phyloP scores from a whole-genome alignment of 2,113 vertebrate genomes.

The Poecilia latipinna region DNA sequence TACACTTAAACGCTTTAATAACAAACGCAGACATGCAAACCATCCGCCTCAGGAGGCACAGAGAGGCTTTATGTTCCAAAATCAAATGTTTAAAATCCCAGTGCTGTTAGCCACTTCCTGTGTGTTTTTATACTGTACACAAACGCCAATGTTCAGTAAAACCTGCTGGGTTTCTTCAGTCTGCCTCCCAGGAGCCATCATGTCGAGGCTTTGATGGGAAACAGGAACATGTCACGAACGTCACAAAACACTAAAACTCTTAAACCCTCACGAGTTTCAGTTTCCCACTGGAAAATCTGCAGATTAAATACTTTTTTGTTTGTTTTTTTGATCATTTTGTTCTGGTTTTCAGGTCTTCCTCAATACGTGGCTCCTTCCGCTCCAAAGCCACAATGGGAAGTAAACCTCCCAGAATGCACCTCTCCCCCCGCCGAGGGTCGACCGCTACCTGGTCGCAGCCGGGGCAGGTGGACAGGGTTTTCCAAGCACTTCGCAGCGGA shows the following conservation, averaged over 20 bases:
- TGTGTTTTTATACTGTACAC: neutral
- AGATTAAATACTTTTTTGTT: neutral
- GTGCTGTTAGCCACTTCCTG: neutral
- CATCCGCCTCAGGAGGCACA: too few relatives aligned
- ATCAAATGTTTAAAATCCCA: neutral
- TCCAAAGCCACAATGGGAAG: conserved; percentile 73
- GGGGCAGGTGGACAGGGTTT: conserved; percentile 90
- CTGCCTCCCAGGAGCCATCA: neutral
- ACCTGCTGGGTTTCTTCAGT: neutral
- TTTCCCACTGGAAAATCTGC: neutral
- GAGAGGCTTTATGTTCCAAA: too few relatives aligned
- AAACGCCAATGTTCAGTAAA: neutral
- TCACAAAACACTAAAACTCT: neutral
- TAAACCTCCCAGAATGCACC: conserved; percentile 81
- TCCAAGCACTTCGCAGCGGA: conserved; percentile 89
- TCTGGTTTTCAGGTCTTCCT: conserved; percentile 59
- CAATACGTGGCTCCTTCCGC: conserved; percentile 82
- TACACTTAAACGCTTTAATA: neutral
- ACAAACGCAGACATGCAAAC: neutral
- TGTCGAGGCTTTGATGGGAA: too few relatives aligned
- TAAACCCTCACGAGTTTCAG: too few relatives aligned
- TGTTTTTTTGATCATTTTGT: too few relatives aligned
- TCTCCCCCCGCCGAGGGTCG: conserved; percentile 77
- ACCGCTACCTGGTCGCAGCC: conserved; percentile 83
- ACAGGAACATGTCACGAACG: neutral